Evolutionary conservation across 2,888 invertebrate genomes (phyloP).

Genomic region (Cantharis rufa): DNA sequence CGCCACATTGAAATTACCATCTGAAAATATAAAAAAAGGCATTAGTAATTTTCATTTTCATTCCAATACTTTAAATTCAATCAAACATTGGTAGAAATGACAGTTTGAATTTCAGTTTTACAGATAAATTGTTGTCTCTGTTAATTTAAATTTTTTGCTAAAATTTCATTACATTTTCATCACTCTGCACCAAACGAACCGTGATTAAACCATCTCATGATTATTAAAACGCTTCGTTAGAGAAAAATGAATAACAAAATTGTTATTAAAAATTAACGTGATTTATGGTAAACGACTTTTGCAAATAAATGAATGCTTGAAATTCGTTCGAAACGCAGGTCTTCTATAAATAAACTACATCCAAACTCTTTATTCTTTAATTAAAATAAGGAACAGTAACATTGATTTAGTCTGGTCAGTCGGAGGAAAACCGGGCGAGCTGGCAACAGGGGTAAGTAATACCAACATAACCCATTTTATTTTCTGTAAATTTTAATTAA

Average conservation of each 20-base stretch:
- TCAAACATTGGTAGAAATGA: background rate
- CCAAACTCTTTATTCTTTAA: background rate
- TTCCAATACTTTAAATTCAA: background rate
- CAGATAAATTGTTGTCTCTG: background rate
- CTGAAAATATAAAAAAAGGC: slow-evolving; percentile 29
- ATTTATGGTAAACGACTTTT: background rate
- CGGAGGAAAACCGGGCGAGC: background rate
- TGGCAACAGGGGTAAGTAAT: background rate
- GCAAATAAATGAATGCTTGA: background rate
- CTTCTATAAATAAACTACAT: background rate
- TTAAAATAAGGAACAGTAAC: background rate
- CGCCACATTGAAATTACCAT: slow-evolving; percentile 40
- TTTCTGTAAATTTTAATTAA: too few relatives aligned
- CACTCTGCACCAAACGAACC: background rate
- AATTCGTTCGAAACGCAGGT: background rate
- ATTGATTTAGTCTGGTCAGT: background rate
- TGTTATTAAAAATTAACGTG: background rate
- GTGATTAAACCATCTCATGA: background rate
- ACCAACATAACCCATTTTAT: too few relatives aligned
- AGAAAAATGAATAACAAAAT: background rate
- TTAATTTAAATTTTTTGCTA: background rate
- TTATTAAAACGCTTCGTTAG: background rate
- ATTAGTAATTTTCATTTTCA: too few relatives aligned
- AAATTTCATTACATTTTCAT: background rate
- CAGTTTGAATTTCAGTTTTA: background rate